phyloP scores from a whole-genome alignment of 2,888 invertebrate species.

The Xestia xanthographa region DNA sequence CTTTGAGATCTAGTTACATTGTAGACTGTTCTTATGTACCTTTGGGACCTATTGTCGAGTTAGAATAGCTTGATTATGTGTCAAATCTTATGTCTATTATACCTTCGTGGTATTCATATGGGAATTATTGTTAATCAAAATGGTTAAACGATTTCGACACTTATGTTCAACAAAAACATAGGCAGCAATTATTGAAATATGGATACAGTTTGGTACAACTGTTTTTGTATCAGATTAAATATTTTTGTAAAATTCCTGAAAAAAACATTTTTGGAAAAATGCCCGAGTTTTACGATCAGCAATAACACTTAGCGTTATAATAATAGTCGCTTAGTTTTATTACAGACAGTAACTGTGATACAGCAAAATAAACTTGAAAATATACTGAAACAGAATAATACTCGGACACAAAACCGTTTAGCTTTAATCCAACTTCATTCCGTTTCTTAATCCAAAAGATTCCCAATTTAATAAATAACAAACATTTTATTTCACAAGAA shows the following conservation, averaged over 20 bases:
- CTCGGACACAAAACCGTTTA: conserved; percentile 9
- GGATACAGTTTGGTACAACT: not conserved
- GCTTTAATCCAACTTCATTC: conserved; percentile 20
- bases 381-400: conserved; percentile 7
- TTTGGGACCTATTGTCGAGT: conserved; percentile 33
- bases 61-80: conserved; percentile 23
- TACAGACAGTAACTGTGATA: conserved; percentile 8
- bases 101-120: conserved; percentile 2
- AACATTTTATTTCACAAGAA: conserved; percentile 63
- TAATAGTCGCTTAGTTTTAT: conserved; percentile 27
- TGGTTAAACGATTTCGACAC: not conserved
- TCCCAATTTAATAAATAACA: conserved; percentile 53
- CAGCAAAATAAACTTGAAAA: conserved; percentile 38
- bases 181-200: not conserved
- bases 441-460: conserved; percentile 41
- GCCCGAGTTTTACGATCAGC: not conserved
- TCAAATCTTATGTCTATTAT: conserved; percentile 27
- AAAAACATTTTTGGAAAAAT: not conserved
- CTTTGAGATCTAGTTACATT: conserved; percentile 31
- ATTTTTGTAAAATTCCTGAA: not conserved
- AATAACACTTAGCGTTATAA: conserved; percentile 31
- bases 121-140: not conserved
- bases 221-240: not conserved
- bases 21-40: conserved; percentile 28
- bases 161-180: not conserved